These are phyloP conservation scores for Cavia aperea DNA, from an alignment of 2,113 vertebrate genomes.

Conservation along the genomic window DNA sequence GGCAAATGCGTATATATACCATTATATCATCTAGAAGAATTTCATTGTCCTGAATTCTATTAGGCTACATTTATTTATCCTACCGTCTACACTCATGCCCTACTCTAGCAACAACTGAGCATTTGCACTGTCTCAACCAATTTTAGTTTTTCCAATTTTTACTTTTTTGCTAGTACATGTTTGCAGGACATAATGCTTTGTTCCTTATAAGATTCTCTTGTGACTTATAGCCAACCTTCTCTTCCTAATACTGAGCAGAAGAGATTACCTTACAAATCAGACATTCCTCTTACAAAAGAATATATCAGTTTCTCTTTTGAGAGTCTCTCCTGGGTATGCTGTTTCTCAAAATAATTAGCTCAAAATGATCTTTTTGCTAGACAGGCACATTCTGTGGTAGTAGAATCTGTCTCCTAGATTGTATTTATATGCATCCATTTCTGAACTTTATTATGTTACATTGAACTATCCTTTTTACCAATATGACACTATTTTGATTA, in stretches of 20 bases:
- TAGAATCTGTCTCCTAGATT: background rate
- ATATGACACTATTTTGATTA: background rate
- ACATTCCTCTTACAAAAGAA: background rate
- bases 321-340: background rate
- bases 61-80: background rate
- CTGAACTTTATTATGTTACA: background rate
- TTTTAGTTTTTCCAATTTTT: background rate
- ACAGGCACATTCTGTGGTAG: background rate
- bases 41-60: background rate
- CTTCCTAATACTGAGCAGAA: background rate
- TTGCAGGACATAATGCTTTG: background rate
- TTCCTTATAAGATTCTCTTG: background rate
- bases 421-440: background rate
- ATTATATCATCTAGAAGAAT: background rate
- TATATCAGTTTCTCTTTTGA: background rate
- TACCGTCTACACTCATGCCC: rapidly evolving
- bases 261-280: background rate
- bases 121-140: background rate
- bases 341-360: background rate
- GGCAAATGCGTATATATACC: background rate
- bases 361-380: background rate
- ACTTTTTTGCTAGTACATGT: background rate
- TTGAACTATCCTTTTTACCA: background rate
- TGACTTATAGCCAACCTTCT: background rate
- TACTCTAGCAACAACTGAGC: background rate